A percentile compares a stretch with the other conserved stretches of the same genome.
These are phyloP conservation scores for Phodopus roborovskii DNA, from an alignment of 2,113 vertebrate genomes.

Conservation along the genomic window DNA sequence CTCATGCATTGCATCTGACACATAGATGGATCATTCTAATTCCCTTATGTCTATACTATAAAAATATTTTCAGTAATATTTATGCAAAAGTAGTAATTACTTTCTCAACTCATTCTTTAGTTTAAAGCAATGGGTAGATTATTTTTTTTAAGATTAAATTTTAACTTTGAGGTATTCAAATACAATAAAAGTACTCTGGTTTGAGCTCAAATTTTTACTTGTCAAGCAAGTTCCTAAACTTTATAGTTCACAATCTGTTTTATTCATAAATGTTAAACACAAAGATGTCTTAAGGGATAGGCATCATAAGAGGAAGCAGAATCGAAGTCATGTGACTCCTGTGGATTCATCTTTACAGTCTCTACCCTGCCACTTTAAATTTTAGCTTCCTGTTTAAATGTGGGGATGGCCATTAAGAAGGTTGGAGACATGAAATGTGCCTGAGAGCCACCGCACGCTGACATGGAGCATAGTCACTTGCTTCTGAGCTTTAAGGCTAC, in stretches of 20 bases:
- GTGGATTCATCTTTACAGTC: neutral
- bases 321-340: neutral
- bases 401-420: neutral
- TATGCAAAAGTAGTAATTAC: neutral
- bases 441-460: rapidly evolving
- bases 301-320: neutral
- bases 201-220: constrained; percentile 23
- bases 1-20: neutral
- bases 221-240: neutral
- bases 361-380: neutral
- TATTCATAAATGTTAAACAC: neutral
- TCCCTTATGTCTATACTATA: neutral
- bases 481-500: neutral
- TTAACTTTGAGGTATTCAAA: neutral
- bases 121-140: constrained; percentile 37
- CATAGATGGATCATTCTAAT: neutral
- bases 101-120: constrained; percentile 1
- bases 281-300: neutral
- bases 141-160: neutral
- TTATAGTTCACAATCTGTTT: neutral
- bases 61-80: constrained; percentile 25
- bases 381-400: neutral
- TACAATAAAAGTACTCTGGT: neutral
- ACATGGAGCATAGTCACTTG: rapidly evolving
- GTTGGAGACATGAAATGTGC: neutral